Percentiles rank a stretch among this genome's conserved stretches.
Conservation (phyloP, 2,113 vertebrate genomes). For the Mionectes macconnelli region DNA sequence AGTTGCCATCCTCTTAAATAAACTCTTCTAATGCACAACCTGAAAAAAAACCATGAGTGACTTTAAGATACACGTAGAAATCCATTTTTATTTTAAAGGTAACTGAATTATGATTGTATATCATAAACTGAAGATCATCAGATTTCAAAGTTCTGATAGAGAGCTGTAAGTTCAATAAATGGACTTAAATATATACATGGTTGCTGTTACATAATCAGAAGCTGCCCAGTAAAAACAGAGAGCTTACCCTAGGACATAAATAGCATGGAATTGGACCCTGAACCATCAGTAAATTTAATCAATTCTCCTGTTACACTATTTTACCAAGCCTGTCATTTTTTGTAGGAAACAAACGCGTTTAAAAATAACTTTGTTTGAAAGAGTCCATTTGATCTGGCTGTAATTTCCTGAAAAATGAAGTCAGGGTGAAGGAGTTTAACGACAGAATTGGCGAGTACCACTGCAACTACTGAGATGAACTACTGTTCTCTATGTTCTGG, state of each 20-base stretch:
- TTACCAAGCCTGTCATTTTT: background rate
- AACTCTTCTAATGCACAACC: background rate
- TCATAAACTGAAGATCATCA: background rate
- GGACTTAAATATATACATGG: background rate
- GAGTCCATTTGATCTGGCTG: background rate
- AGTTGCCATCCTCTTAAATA: background rate
- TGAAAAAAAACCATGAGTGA: background rate
- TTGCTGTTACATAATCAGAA: background rate
- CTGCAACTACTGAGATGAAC: background rate
- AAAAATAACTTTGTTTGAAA: slow-evolving; percentile 2
- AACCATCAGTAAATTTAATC: background rate
- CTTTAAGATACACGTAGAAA: background rate
- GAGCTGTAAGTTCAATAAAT: background rate
- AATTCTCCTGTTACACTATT: background rate
- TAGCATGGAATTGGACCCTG: background rate
- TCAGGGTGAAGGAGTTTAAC: background rate
- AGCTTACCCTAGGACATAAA: background rate
- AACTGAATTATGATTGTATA: background rate
- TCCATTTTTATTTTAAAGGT: background rate
- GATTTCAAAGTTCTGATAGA: background rate
- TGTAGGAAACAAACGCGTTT: background rate
- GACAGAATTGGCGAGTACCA: background rate
- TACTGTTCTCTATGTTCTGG: background rate
- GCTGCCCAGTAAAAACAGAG: background rate
- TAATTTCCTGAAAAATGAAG: background rate